These are phyloP conservation scores for Leucophenga montana DNA, from an alignment of 2,888 invertebrate genomes.

Conservation along the genomic window DNA sequence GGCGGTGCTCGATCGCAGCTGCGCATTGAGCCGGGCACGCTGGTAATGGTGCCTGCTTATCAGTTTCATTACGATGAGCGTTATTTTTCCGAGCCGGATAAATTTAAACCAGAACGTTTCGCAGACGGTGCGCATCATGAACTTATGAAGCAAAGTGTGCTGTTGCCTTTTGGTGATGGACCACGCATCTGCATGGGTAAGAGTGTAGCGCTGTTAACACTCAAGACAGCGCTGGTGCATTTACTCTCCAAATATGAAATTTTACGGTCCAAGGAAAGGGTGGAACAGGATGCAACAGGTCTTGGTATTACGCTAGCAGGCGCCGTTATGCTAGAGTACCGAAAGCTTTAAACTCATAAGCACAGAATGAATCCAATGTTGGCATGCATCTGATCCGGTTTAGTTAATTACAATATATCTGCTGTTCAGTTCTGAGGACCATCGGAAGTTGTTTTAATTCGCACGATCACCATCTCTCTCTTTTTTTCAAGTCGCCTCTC, in stretches of 20 bases:
- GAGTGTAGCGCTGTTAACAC: slow-evolving; percentile 52
- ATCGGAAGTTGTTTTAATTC: no score
- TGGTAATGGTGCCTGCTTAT: slow-evolving; percentile 67
- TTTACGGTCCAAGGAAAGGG: slow-evolving; percentile 32
- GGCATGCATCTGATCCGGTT: no score
- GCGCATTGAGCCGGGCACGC: slow-evolving; percentile 57
- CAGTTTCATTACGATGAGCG: slow-evolving; percentile 66
- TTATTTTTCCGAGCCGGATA: slow-evolving; percentile 57
- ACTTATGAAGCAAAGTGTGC: slow-evolving; percentile 54
- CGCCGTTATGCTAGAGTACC: slow-evolving; percentile 55
- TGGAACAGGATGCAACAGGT: slow-evolving; percentile 45
- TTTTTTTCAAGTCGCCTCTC: no score
- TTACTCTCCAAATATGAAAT: slow-evolving; percentile 55
- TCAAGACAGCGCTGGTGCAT: slow-evolving; percentile 56
- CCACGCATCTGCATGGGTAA: slow-evolving; percentile 68
- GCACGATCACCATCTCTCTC: no score
- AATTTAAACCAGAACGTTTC: slow-evolving; percentile 65
- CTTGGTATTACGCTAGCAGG: slow-evolving; percentile 56
- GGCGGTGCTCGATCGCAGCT: slow-evolving; percentile 42
- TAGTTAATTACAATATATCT: no score
- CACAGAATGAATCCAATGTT: no score
- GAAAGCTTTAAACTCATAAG: no score
- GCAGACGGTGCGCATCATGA: slow-evolving; percentile 56
- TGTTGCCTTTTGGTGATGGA: slow-evolving; percentile 69
- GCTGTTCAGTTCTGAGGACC: no score